Evolutionary conservation across 2,888 invertebrate species (phyloP), one percentile per base, ranked within the genome.

Genomic region (Eledona agricola): DNA sequence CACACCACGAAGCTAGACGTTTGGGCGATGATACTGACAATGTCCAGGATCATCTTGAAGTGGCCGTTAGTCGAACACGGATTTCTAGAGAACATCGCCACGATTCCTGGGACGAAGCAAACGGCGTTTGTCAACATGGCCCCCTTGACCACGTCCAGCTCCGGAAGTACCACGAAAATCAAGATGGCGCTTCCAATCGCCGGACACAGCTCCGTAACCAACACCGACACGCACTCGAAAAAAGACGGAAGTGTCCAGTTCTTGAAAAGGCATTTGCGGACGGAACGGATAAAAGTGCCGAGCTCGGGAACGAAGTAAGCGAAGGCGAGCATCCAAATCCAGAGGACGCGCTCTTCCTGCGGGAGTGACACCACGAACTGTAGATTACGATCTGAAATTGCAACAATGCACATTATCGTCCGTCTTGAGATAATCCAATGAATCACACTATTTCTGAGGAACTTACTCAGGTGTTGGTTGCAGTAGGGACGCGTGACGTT

Each of bases 71-170:
- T 4, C 1, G 49, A 54, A 15, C 17, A 28, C 9, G 59, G 60
- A 17, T 60, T 62, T 17, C 91, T 81, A 1, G 91, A 91, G 2
- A 92, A 76, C 47, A 93, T 76, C 11, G 88, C 88, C 15, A 90
- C 77, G 51, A 93, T 60, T 23, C 64, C 73, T 0, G 96, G 96
- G 5, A 93, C 74, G 61, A 94, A 81, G 69, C 90, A 92, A 58
- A 93, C 81, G 11, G 90, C 90, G 73, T 90, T 92, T 67, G 90
- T 89, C 40, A 95, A 77, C 85, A 93, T 90, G 1, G 89, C 85
- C 1, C 88, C 92, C 71, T 90, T 88, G 4, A 91, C 80, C 0
- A 89, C 87, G 73, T 93, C 91, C 60, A 94, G 71, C 59, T 88
- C 83, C 0, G 95, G 94, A 20, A 96, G 77, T 26, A 93, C 83